A percentile compares a stretch with the other conserved stretches of the same genome.
Evolutionary conservation across 2,113 vertebrate genomes (phyloP).

Genomic region (Scomber colias): DNA sequence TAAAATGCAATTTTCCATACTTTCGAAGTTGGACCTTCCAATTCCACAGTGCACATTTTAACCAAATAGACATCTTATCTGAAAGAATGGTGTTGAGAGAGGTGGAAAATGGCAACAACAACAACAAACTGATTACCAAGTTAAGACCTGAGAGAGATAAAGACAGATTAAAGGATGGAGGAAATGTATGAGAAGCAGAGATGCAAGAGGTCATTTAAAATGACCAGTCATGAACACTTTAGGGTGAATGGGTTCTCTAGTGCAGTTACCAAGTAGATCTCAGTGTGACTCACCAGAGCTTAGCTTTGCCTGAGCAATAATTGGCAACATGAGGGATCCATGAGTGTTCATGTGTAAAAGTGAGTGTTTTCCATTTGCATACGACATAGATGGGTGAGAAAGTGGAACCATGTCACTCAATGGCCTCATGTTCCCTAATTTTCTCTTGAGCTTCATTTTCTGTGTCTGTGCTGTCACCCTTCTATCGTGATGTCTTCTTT

Average conservation of each 20-base stretch:
- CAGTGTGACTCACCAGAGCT: constrained; percentile 54
- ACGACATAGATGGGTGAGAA: neutral
- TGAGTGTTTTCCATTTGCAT: constrained; percentile 20
- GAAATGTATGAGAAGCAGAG: constrained; percentile 12
- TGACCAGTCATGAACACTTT: constrained; percentile 71
- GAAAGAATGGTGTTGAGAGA: neutral
- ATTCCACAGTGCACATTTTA: neutral
- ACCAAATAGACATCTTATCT: neutral
- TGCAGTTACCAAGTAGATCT: constrained; percentile 47
- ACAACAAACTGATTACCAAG: constrained; percentile 11
- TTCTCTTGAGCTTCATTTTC: constrained; percentile 14
- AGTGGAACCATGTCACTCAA: constrained; percentile 7
- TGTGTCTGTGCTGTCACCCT: neutral
- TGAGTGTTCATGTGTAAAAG: constrained; percentile 50
- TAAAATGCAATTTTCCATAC: neutral
- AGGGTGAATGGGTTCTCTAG: constrained; percentile 43
- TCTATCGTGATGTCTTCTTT: neutral
- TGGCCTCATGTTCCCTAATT: constrained; percentile 8
- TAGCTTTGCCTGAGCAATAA: constrained; percentile 40
- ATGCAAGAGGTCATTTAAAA: constrained; percentile 57
- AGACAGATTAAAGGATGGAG: constrained; percentile 46
- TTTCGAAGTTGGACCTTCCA: neutral
- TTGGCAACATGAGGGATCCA: constrained; percentile 26
- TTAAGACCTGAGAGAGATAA: constrained; percentile 12
- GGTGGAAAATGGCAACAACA: neutral